Evolutionary conservation across 2,797 vertebrate genomes (phyloP).

Genomic region (Halcyon smyrnensis): DNA sequence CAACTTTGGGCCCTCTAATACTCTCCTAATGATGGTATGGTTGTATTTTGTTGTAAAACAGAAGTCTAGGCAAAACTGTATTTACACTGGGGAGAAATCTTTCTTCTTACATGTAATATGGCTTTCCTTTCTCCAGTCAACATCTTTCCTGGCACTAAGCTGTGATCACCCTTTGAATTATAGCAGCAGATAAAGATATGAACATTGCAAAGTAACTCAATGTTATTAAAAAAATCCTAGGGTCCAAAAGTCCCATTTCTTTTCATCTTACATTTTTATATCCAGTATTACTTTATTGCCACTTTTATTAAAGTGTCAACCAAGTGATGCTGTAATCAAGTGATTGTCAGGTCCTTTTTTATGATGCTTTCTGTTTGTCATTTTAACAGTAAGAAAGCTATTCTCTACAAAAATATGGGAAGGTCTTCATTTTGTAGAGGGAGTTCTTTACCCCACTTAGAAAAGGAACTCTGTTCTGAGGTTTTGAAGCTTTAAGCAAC

Average conservation of each 20-base stretch:
- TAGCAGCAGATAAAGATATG: neutral
- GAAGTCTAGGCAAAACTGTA: neutral
- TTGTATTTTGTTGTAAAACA: conserved; percentile 5
- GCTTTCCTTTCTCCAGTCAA: neutral
- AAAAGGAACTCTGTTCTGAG: neutral
- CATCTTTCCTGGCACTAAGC: neutral
- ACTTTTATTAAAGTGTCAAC: conserved; percentile 67
- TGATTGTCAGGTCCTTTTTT: conserved; percentile 25
- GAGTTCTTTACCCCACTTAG: conserved; percentile 3
- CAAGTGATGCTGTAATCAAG: conserved; percentile 34
- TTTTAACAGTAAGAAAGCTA: conserved; percentile 52
- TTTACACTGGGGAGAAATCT: neutral
- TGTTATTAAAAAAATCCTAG: neutral
- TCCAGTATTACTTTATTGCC: conserved; percentile 46
- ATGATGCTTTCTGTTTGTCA: conserved; percentile 47
- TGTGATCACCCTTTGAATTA: neutral
- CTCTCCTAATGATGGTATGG: neutral
- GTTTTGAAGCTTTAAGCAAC: neutral
- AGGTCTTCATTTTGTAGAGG: neutral
- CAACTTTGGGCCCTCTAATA: neutral
- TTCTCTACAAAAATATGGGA: neutral
- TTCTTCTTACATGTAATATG: neutral
- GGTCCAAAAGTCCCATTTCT: conserved; percentile 58
- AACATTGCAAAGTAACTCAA: conserved; percentile 3
- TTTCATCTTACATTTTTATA: conserved; percentile 62